A percentile compares a stretch with the other conserved stretches of the same genome.
Evolutionary conservation across 2,888 invertebrate species (phyloP).

Genomic region (Epistrophe eligans): DNA sequence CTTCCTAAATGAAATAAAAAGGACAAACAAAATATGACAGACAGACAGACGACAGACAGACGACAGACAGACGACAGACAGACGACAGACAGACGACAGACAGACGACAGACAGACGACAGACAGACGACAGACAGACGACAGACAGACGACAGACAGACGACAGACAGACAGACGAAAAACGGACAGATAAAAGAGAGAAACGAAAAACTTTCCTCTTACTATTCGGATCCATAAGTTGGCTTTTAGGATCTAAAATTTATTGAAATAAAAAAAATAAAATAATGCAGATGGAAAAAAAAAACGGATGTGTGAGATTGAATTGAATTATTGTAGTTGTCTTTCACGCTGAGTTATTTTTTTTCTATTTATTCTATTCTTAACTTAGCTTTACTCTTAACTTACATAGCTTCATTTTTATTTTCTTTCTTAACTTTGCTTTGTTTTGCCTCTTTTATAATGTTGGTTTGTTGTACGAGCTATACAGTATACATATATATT

Average conservation of each 20-base stretch:
- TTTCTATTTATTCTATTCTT: constrained; percentile 4
- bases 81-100: not conserved
- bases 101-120: not conserved
- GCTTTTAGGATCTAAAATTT: not conserved
- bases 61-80: not conserved
- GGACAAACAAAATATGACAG: not conserved
- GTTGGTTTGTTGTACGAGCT: not conserved
- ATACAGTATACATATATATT: not conserved
- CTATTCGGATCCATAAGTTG: not conserved
- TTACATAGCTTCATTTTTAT: not conserved
- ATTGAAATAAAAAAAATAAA: not conserved
- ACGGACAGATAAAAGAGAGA: not conserved
- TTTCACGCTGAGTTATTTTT: constrained; percentile 42
- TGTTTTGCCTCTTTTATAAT: constrained; percentile 3
- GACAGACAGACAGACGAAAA: not conserved
- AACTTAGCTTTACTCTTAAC: constrained; percentile 12
- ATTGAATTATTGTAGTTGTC: constrained; percentile 70
- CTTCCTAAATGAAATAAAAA: not conserved
- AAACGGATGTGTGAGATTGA: constrained; percentile 60
- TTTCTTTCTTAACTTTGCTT: constrained; percentile 1
- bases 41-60: not conserved
- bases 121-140: not conserved
- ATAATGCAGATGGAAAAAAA: constrained; percentile 31
- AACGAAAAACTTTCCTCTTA: not conserved
- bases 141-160: not conserved